Percentiles rank a stretch among this genome's conserved stretches.
Conservation (phyloP, 1,140 invertebrate species). For the Brachystomella parvula region DNA sequence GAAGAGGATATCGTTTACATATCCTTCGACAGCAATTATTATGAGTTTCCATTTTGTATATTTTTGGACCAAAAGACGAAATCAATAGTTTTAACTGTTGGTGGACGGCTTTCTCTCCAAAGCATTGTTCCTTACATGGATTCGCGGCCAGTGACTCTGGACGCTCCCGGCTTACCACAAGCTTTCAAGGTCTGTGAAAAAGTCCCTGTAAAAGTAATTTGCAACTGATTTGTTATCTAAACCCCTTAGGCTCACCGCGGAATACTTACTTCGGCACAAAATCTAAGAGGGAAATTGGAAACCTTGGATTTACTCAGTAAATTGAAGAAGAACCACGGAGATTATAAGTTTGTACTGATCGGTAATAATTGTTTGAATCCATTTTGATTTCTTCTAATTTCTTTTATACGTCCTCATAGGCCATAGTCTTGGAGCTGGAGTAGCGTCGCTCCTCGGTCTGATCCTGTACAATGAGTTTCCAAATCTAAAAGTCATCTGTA, state of each 20-base stretch:
- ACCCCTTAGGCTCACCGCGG: conserved; percentile 65
- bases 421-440: conserved; percentile 74
- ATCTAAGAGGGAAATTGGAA: conserved; percentile 64
- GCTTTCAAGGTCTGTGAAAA: conserved; percentile 51
- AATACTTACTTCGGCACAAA: conserved; percentile 76
- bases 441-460: conserved; percentile 64
- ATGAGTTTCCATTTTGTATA: conserved; percentile 65
- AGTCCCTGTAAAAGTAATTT: background rate
- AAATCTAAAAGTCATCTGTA: conserved; percentile 54
- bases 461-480: conserved; percentile 68
- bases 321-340: conserved; percentile 59
- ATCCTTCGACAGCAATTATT: conserved; percentile 24
- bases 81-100: conserved; percentile 69
- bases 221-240: background rate
- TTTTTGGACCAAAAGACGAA: conserved; percentile 71
- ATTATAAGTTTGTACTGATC: conserved; percentile 64
- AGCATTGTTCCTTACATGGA: conserved; percentile 84
- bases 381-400: too few relatives aligned
- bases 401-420: too few relatives aligned
- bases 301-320: conserved; percentile 59
- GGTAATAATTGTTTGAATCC: too few relatives aligned
- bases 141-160: conserved; percentile 64
- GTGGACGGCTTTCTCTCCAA: conserved; percentile 75
- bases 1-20: conserved; percentile 24
- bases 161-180: conserved; percentile 59